phyloP scores from a whole-genome alignment of 2,113 vertebrate species.

The Lepus europaeus region DNA sequence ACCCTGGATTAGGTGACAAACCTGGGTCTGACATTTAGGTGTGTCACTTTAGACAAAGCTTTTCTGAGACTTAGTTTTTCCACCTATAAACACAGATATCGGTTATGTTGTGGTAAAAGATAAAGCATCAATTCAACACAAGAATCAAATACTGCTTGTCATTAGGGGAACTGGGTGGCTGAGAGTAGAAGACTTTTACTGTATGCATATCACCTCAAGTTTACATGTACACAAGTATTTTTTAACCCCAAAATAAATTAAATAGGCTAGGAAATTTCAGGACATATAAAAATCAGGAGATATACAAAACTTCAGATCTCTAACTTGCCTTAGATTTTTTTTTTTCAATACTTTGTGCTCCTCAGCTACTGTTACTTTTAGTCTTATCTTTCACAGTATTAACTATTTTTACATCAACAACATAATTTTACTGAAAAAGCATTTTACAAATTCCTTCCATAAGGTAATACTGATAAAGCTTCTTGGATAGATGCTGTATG shows the following conservation, averaged over 20 bases:
- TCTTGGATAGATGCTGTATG: constrained; percentile 34
- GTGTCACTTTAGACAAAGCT: constrained; percentile 29
- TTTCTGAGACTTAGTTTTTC: constrained; percentile 29
- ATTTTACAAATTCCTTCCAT: constrained; percentile 29
- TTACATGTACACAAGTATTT: background rate
- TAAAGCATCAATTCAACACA: constrained; percentile 4
- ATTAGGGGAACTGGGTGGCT: background rate
- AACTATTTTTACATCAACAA: constrained; percentile 24
- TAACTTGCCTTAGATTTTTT: constrained; percentile 20
- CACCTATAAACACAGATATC: background rate
- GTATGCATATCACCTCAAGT: background rate
- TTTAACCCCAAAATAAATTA: constrained; percentile 46
- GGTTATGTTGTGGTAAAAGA: constrained; percentile 27
- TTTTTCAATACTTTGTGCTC: constrained; percentile 28
- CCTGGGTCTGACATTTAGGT: background rate
- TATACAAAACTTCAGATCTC: constrained; percentile 52
- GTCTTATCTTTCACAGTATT: constrained; percentile 6
- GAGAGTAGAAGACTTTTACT: background rate
- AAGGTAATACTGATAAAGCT: background rate
- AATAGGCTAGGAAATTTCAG: constrained; percentile 25
- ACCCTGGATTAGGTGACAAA: background rate
- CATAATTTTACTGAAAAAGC: constrained; percentile 38
- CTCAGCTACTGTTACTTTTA: background rate
- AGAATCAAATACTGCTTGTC: constrained; percentile 43
- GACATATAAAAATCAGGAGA: constrained; percentile 18